Conservation (phyloP, 2,113 vertebrate species). For the Callopanchax toddi region DNA sequence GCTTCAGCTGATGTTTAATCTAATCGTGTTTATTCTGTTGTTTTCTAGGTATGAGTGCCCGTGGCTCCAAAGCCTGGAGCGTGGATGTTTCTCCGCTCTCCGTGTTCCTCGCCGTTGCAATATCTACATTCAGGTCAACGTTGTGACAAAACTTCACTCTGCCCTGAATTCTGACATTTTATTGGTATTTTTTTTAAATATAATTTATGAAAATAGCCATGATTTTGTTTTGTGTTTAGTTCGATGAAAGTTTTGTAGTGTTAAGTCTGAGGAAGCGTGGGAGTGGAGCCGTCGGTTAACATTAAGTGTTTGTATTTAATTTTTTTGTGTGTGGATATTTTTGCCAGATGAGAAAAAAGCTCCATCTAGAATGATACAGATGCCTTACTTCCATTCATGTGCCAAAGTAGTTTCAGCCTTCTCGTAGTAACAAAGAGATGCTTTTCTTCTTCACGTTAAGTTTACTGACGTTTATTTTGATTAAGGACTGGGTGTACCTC, state of each 20-base stretch:
- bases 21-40: neutral
- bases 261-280: conserved; percentile 42
- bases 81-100: conserved; percentile 64
- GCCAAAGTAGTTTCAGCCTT: conserved; percentile 80
- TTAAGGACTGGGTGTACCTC: conserved; percentile 14
- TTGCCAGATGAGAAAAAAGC: conserved; percentile 61
- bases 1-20: too few relatives aligned
- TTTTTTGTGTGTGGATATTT: conserved; percentile 20
- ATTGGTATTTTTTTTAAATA: conserved; percentile 22
- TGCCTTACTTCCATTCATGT: conserved; percentile 84
- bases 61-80: conserved; percentile 81
- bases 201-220: conserved; percentile 29
- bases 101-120: conserved; percentile 73
- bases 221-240: conserved; percentile 7
- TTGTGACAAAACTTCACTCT: conserved; percentile 70
- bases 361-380: conserved; percentile 73
- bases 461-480: conserved; percentile 45
- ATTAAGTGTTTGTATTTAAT: conserved; percentile 36
- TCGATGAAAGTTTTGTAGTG: conserved; percentile 42
- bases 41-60: conserved; percentile 87
- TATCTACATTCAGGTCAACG: conserved; percentile 73
- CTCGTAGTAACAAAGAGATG: conserved; percentile 54
- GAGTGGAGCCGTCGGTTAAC: conserved; percentile 43
- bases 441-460: conserved; percentile 52
- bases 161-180: conserved; percentile 36